Evolutionary conservation across 2,113 vertebrate species (phyloP).

Genomic region (Pseudolaguvia tuberculata): DNA sequence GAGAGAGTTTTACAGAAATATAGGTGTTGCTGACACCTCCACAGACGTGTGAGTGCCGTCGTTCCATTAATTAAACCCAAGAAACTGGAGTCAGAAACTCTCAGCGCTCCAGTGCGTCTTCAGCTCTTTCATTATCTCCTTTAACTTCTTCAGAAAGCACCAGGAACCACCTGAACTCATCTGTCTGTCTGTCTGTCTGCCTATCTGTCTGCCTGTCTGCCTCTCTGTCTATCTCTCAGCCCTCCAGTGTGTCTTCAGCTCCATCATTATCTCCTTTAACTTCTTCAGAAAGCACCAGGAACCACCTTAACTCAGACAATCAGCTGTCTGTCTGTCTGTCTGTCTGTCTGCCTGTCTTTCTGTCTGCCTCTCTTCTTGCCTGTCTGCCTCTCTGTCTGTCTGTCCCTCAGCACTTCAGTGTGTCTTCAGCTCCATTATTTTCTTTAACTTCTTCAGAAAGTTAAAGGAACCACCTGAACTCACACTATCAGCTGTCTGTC

Average conservation of each 20-base stretch:
- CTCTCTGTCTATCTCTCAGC: too few relatives aligned
- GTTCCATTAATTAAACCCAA: slow-evolving; percentile 40
- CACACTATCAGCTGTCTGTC: too few relatives aligned
- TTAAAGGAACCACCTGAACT: slow-evolving; percentile 8
- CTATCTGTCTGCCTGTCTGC: too few relatives aligned
- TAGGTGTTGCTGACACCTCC: slow-evolving; percentile 38
- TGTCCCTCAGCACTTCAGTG: too few relatives aligned
- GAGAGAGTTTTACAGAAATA: slow-evolving; percentile 40
- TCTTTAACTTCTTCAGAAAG: too few relatives aligned
- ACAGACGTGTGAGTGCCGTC: slow-evolving; percentile 32
- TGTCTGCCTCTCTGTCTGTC: too few relatives aligned
- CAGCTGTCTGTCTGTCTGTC: too few relatives aligned
- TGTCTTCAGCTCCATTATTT: too few relatives aligned
- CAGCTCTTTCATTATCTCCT: slow-evolving; percentile 20
- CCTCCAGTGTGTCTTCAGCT: neutral
- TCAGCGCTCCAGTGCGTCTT: slow-evolving; percentile 8
- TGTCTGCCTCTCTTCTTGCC: too few relatives aligned
- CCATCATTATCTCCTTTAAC: slow-evolving; percentile 15
- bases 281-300: neutral
- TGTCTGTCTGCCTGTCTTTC: too few relatives aligned
- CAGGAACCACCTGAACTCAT: neutral
- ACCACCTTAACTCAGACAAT: too few relatives aligned
- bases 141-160: neutral
- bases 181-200: too few relatives aligned
- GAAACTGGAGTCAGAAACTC: slow-evolving; percentile 33